Conservation (phyloP, 2,113 vertebrate species). For the Promerops cafer region DNA sequence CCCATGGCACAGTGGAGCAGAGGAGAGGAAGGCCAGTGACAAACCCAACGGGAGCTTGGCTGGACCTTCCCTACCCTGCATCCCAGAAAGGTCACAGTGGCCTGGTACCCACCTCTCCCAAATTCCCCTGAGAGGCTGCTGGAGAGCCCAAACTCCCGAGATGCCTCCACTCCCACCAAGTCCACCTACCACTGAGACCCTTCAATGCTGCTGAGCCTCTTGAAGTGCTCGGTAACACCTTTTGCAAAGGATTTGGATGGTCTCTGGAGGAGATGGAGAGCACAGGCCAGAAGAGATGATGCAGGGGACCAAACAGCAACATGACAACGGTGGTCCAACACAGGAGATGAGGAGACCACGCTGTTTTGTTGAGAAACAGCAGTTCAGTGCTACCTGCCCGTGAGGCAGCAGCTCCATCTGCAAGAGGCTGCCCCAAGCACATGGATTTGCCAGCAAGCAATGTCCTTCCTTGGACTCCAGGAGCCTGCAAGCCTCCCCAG, state of each 20-base stretch:
- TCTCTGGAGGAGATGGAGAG: not conserved
- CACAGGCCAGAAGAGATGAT: not conserved
- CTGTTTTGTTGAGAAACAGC: not conserved
- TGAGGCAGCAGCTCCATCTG: not conserved
- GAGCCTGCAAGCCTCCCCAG: not conserved
- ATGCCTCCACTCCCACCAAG: not conserved
- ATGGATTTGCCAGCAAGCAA: accelerated
- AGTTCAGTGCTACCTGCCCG: not conserved
- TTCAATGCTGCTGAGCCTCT: not conserved
- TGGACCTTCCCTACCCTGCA: not conserved
- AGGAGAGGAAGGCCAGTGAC: not conserved
- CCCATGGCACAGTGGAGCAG: not conserved
- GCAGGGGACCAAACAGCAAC: not conserved
- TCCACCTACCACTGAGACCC: not conserved
- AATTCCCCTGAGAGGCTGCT: not conserved
- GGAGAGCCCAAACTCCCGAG: not conserved
- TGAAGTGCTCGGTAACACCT: not conserved
- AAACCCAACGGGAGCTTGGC: not conserved
- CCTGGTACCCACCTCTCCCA: not conserved
- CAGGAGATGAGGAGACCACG: accelerated
- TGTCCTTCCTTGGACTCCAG: not conserved
- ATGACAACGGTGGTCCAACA: not conserved
- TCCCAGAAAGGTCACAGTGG: not conserved
- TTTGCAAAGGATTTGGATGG: not conserved
- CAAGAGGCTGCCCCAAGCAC: not conserved